Evolutionary conservation across 2,888 invertebrate genomes (phyloP).

Genomic region (Trichopria drosophilae): DNA sequence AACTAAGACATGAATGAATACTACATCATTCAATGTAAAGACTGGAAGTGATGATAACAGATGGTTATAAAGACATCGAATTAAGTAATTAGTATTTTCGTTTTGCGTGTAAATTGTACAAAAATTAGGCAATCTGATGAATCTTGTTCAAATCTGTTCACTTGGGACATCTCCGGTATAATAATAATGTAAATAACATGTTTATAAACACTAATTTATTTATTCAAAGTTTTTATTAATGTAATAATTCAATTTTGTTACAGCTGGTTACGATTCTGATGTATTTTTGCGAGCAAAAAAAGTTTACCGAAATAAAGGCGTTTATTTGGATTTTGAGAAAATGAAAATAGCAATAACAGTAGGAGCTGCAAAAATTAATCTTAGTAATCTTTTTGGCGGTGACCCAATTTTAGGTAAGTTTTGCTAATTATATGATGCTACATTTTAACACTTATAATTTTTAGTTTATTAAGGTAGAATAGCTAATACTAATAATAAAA

Average conservation of each 20-base stretch:
- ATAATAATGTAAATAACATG: too few species aligned
- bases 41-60: too few species aligned
- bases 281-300: conserved; percentile 68
- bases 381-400: conserved; percentile 70
- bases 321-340: conserved; percentile 67
- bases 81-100: too few species aligned
- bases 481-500: conserved; percentile 1
- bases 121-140: too few species aligned
- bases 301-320: conserved; percentile 61
- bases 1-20: too few species aligned
- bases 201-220: too few species aligned
- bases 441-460: conserved; percentile 11
- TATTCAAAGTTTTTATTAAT: too few species aligned
- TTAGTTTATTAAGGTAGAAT: background rate
- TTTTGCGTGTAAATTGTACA: too few species aligned
- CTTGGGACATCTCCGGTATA: too few species aligned
- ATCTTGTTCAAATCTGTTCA: too few species aligned
- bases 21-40: too few species aligned
- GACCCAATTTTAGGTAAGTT: conserved; percentile 65
- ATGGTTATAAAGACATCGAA: too few species aligned
- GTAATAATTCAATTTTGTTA: conserved; percentile 42
- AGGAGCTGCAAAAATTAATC: conserved; percentile 64
- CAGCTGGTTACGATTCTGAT: conserved; percentile 69
- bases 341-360: conserved; percentile 67
- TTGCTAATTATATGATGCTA: conserved; percentile 3